Base-by-base conservation (phyloP, 2,113 vertebrate species). In the Polypterus bichir region DNA sequence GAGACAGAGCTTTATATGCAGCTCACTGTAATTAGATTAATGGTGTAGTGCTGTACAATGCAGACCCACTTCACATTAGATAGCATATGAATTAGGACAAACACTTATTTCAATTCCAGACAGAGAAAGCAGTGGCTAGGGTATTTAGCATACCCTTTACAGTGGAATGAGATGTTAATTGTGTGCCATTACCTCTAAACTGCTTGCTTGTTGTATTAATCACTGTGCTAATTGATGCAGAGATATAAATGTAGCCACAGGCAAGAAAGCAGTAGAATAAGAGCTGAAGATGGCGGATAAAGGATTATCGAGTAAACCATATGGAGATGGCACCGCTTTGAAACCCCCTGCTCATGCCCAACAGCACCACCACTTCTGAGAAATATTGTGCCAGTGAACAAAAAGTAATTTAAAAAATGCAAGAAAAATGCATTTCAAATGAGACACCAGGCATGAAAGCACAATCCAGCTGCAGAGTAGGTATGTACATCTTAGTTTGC, bases 171-270 rank as follows among this genome's bases (percentile, higher is more conserved):
- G 92, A 96, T 94, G 94, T 92, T 97, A 99, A 98, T 98, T 95
- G 94, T 92, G 88, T 89, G 88, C 91, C 91, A 94, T 96, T 97
- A 94, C 91, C 89, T 91, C 92, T 94, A 96, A 97, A 97, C 90
- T 90, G 92, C 92, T 92, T 91, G 91, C 91, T 90, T 93, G 92
- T 97, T 94, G 92, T 93, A 94, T 97, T 97, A 97, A 99, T 98
- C 91, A 97, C 91, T 82, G 89, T 86, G 88, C 90, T 97, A 99
- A 98, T 97, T 97, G 93, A 97, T 95, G 93, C 90, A 87, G 88
- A 91, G 92, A 91, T 91, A 91, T 88, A 93, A 93, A 89, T 77
- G 86, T 90, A 92, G 94, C 94, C 94, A 92, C 85, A 73, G 93
- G 92, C 91, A 80, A 94, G 81, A 83, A 85, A 87, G 86, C 86